Percentiles rank a stretch among this genome's conserved stretches.
Conservation (phyloP, 1,140 invertebrate species). For the Planococcus citri region DNA sequence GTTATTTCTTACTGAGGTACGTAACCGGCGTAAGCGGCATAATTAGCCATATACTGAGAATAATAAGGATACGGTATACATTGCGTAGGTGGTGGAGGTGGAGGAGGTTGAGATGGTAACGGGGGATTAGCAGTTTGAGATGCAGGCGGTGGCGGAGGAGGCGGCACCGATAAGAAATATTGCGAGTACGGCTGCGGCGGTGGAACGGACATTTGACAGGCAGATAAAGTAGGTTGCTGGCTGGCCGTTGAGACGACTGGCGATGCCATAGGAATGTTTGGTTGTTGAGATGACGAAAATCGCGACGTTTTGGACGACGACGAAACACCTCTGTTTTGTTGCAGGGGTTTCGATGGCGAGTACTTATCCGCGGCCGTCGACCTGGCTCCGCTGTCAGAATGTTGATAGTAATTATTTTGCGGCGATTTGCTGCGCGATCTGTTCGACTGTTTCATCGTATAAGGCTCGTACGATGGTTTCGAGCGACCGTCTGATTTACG, state of each 20-base stretch:
- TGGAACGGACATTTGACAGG: not conserved
- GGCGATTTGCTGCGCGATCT: constrained; percentile 7
- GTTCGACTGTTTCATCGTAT: not conserved
- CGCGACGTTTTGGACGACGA: not conserved
- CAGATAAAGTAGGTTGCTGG: not conserved
- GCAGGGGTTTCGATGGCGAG: not conserved
- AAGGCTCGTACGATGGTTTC: not conserved
- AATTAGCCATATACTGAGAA: not conserved
- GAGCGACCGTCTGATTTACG: not conserved
- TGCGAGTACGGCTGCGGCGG: not conserved
- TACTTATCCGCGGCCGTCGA: not conserved
- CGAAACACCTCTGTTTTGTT: not conserved
- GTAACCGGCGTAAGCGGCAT: not conserved
- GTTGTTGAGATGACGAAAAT: not conserved
- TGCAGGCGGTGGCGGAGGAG: not conserved
- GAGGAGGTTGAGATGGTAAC: not conserved
- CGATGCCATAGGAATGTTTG: not conserved
- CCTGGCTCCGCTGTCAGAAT: not conserved
- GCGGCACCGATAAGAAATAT: not conserved
- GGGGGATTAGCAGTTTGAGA: not conserved
- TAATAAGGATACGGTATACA: constrained; percentile 10
- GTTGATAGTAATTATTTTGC: not conserved
- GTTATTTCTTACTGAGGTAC: not conserved
- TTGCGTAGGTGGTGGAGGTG: not conserved
- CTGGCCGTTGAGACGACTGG: not conserved